A percentile compares a stretch with the other conserved stretches of the same genome.
Evolutionary conservation across 2,113 vertebrate species (phyloP).

Genomic region (Motacilla tschutschensis): DNA sequence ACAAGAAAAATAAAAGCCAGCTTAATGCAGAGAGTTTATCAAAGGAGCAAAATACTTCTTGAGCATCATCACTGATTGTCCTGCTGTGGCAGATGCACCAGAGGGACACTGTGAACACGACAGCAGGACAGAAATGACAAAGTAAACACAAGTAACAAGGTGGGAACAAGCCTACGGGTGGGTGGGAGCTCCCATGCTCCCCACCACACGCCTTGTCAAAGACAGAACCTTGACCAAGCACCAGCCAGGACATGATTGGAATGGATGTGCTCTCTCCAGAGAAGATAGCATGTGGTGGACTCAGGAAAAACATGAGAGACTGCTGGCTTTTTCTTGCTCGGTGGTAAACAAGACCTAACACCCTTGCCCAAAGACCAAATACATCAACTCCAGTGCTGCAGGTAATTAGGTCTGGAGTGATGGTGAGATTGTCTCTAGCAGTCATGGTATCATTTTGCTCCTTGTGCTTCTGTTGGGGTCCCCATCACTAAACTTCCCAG

Average conservation of each 20-base stretch:
- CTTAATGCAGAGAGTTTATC: background rate
- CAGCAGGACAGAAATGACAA: background rate
- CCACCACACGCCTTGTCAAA: background rate
- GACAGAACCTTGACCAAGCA: background rate
- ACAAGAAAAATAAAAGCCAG: conserved; percentile 27
- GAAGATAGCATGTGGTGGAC: background rate
- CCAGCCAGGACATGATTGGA: background rate
- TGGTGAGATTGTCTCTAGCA: background rate
- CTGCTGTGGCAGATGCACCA: background rate
- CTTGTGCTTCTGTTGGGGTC: background rate
- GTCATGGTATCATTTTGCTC: background rate
- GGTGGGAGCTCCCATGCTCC: background rate
- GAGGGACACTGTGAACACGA: background rate
- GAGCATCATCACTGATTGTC: background rate
- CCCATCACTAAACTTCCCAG: background rate
- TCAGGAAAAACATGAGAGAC: background rate
- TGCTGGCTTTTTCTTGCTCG: background rate
- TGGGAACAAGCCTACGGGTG: background rate
- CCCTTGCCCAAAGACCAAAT: background rate
- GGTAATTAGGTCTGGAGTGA: background rate
- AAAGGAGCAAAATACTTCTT: background rate
- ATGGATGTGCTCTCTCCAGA: background rate
- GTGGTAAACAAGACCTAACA: conserved; percentile 1
- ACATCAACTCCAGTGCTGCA: background rate
- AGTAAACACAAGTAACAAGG: background rate